A percentile compares a stretch with the other conserved stretches of the same genome.
Conservation (phyloP, 2,888 invertebrate species). For the Clunio marinus region DNA sequence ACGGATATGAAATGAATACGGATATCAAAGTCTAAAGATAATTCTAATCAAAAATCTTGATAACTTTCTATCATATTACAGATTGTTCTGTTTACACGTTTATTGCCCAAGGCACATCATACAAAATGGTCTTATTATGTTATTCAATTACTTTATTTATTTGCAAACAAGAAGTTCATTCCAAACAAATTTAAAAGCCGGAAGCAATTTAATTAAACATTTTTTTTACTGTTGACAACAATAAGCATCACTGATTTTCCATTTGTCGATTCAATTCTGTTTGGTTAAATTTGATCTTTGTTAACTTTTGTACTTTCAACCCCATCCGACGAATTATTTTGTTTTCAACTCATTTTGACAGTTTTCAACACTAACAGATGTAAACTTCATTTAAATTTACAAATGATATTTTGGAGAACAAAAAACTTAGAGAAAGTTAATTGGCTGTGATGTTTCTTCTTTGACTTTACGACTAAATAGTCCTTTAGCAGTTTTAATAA, state of each 20-base stretch:
- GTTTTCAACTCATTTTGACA: background rate
- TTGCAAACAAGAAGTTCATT: background rate
- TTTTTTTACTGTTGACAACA: background rate
- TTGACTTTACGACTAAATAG: background rate
- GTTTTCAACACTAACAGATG: background rate
- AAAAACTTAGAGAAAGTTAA: constrained; percentile 2
- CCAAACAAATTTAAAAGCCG: background rate
- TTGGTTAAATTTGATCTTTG: too few species aligned
- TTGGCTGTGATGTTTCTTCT: background rate
- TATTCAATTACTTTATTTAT: background rate
- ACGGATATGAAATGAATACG: too few species aligned
- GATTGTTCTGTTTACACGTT: background rate
- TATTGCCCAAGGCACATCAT: background rate
- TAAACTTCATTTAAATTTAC: background rate
- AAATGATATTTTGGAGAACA: background rate
- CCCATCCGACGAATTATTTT: background rate
- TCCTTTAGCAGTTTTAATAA: background rate
- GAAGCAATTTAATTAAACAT: constrained; percentile 28
- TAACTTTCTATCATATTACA: too few species aligned
- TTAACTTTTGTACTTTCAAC: constrained; percentile 1
- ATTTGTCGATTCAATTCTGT: background rate
- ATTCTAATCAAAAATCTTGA: too few species aligned
- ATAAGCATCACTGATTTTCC: background rate
- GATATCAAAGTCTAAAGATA: background rate
- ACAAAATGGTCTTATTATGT: constrained; percentile 4